A percentile compares a stretch with the other conserved stretches of the same genome.
Conservation (phyloP, 2,113 vertebrate species). For the Datnioides undecimradiatus region DNA sequence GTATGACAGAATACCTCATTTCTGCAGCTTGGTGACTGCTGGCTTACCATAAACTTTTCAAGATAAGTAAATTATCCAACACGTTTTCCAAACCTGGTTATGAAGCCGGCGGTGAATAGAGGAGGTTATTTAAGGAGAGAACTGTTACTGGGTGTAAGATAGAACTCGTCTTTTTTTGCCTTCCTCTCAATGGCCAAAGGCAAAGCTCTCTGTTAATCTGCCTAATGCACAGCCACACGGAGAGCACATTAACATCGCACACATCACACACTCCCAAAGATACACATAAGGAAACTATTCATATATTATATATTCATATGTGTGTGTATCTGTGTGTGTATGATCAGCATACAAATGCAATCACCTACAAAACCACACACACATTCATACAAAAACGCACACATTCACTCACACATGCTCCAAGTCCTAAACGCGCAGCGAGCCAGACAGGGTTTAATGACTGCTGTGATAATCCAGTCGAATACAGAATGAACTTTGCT, state of each 20-base stretch:
- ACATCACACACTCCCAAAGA: neutral
- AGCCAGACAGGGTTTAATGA: conserved; percentile 10
- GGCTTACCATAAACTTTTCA: neutral
- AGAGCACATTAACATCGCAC: conserved; percentile 1
- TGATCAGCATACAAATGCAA: neutral
- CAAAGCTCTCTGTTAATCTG: conserved; percentile 8
- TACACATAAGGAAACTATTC: neutral
- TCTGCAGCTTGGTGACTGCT: neutral
- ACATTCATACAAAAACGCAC: neutral
- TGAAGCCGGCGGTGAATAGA: neutral
- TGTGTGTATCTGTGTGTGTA: neutral
- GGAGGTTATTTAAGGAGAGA: neutral
- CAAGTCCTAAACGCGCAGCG: neutral
- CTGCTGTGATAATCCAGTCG: conserved; percentile 32
- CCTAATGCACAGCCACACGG: conserved; percentile 6
- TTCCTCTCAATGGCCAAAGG: neutral
- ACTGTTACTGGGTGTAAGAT: conserved; percentile 1
- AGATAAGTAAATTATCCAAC: neutral
- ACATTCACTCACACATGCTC: neutral
- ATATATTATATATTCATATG: no score
- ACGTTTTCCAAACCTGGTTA: neutral
- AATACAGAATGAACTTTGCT: neutral
- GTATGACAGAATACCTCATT: neutral
- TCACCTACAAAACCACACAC: neutral
- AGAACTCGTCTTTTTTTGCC: neutral